Conservation (phyloP, 2,113 vertebrate species). For the Cololabis saira region DNA sequence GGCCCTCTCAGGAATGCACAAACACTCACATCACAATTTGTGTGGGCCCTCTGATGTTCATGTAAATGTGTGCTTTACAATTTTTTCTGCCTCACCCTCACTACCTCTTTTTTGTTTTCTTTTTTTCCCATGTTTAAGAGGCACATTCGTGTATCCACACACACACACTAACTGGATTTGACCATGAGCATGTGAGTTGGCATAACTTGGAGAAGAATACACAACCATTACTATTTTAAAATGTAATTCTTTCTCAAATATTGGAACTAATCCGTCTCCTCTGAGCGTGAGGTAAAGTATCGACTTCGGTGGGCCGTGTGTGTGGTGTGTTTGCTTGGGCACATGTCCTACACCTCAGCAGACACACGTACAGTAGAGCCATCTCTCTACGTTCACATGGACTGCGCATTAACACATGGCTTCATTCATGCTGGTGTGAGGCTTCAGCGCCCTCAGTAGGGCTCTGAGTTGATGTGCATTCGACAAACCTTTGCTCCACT, state of each 20-base stretch:
- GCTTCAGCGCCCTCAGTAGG: constrained; percentile 65
- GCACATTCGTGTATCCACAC: constrained; percentile 13
- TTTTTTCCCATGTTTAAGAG: constrained; percentile 20
- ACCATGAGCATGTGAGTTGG: constrained; percentile 58
- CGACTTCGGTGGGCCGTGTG: constrained; percentile 62
- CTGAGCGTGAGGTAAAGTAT: constrained; percentile 39
- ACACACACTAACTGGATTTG: constrained; percentile 36
- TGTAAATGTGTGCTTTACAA: constrained; percentile 34
- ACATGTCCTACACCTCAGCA: constrained; percentile 42
- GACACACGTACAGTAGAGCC: constrained; percentile 21
- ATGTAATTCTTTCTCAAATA: constrained; percentile 74
- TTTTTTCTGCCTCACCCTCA: constrained; percentile 34
- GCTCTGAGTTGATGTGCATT: constrained; percentile 19
- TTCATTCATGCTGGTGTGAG: constrained; percentile 31
- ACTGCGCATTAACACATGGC: constrained; percentile 33
- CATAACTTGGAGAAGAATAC: constrained; percentile 50
- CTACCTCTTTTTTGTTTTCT: constrained; percentile 8
- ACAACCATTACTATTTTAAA: constrained; percentile 61
- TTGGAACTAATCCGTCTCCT: constrained; percentile 63
- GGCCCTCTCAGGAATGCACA: constrained; percentile 66
- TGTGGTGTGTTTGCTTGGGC: constrained; percentile 73
- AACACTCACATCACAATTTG: constrained; percentile 11
- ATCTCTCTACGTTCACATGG: constrained; percentile 36
- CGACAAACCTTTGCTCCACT: neutral
- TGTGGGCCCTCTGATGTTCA: constrained; percentile 3